A percentile compares a stretch with the other conserved stretches of the same genome.
Conservation (phyloP, 1,140 invertebrate species). For the Heterodera carotae region DNA sequence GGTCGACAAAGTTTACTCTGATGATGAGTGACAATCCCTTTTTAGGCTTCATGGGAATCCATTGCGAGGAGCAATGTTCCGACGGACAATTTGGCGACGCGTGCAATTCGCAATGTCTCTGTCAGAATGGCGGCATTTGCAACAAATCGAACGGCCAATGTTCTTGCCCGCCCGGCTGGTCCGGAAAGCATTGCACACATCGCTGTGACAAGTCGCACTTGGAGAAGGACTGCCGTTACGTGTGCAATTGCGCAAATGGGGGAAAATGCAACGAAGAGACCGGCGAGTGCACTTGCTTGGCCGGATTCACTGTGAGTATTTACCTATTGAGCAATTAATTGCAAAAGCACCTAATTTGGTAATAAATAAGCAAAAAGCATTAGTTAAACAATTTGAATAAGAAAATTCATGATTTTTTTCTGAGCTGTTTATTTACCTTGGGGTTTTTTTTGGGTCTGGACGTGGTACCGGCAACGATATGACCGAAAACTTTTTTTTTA, state of each 20-base stretch:
- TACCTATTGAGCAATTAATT: too few species aligned
- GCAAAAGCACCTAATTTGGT: too few species aligned
- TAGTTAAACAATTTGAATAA: too few species aligned
- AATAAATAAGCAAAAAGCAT: too few species aligned
- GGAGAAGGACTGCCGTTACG: slow-evolving; percentile 71
- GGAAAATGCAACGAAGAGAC: slow-evolving; percentile 78
- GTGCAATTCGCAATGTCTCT: slow-evolving; percentile 74
- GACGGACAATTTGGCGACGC: slow-evolving; percentile 77
- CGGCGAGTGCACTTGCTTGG: slow-evolving; percentile 80
- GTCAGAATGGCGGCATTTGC: slow-evolving; percentile 64
- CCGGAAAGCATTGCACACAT: slow-evolving; percentile 61
- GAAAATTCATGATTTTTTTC: too few species aligned
- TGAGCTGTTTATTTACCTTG: too few species aligned
- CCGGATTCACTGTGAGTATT: slow-evolving; percentile 75
- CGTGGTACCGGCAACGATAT: too few species aligned
- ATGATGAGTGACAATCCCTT: too few species aligned
- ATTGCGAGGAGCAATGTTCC: slow-evolving; percentile 76
- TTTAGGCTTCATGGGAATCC: slow-evolving; percentile 76
- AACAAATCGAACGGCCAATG: slow-evolving; percentile 56
- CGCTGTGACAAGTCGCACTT: slow-evolving; percentile 68
- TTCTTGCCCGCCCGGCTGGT: slow-evolving; percentile 57
- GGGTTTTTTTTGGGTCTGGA: too few species aligned
- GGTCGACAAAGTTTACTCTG: slow-evolving; percentile 7
- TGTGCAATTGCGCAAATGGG: slow-evolving; percentile 67
- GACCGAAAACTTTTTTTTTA: too few species aligned